Evolutionary conservation across 2,888 invertebrate species (phyloP).

Genomic region (Harpalus rufipes): DNA sequence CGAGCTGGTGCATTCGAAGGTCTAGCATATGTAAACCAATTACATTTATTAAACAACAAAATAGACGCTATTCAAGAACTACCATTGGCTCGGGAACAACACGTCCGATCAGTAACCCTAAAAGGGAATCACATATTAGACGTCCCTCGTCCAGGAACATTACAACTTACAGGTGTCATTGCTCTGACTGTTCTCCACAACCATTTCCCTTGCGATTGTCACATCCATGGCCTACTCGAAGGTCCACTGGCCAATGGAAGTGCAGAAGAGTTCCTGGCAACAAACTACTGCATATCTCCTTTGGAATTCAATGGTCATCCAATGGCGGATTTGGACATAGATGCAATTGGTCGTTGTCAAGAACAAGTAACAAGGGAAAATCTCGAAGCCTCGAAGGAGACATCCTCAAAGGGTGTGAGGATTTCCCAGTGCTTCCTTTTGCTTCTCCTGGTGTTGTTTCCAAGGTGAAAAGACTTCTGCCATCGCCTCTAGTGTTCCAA

Average conservation of each 20-base stretch:
- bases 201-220: slow-evolving; percentile 93
- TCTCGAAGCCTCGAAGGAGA: slow-evolving; percentile 79
- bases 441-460: slow-evolving; percentile 61
- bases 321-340: slow-evolving; percentile 84
- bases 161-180: slow-evolving; percentile 86
- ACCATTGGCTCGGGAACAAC: slow-evolving; percentile 84
- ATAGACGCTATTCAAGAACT: slow-evolving; percentile 90
- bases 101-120: slow-evolving; percentile 85
- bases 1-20: slow-evolving; percentile 88
- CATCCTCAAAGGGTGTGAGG: slow-evolving; percentile 68
- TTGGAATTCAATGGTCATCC: slow-evolving; percentile 89
- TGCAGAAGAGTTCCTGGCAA: slow-evolving; percentile 83
- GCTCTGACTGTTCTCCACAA: slow-evolving; percentile 86
- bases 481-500: slow-evolving; percentile 48
- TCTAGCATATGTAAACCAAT: slow-evolving; percentile 83
- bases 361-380: slow-evolving; percentile 84
- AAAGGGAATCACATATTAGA: slow-evolving; percentile 92
- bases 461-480: slow-evolving; percentile 71
- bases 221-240: slow-evolving; percentile 86
- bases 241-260: slow-evolving; percentile 87
- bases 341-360: slow-evolving; percentile 83
- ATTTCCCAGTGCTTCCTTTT: slow-evolving; percentile 29
- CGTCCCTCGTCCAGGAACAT: slow-evolving; percentile 83
- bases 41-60: slow-evolving; percentile 91
- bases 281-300: slow-evolving; percentile 92